Base-by-base conservation (phyloP, 2,888 invertebrate species). In the Mantis religiosa region DNA sequence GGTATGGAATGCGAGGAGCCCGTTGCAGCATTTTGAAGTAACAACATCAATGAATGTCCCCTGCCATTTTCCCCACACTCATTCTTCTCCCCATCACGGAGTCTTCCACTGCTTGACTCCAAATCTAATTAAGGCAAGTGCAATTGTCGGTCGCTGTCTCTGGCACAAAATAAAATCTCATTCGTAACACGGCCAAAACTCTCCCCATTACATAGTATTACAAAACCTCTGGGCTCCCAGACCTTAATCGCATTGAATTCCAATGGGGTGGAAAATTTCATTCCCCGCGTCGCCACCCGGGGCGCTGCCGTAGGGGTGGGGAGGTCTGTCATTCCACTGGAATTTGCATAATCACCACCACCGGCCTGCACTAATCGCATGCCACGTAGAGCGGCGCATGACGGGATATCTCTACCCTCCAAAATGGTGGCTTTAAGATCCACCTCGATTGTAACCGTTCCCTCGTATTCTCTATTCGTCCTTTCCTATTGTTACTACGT, bases 231-330 rank as follows among this genome's bases (percentile, higher is more conserved):
- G 88, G 85, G 87, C 85, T 87, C 88, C 82, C 84, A 87, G 89
- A 90, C 90, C 88, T 90, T 93, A 93, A 93, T 94, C 93, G 93
- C 92, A 93, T 94, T 94, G 92, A 93, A 92, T 92, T 92, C 93
- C 94, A 94, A 94, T 94, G 94, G 93, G 93, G 93, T 92, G 93
- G 93, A 94, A 94, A 94, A 94, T 94, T 93, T 93, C 93, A 93
- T 93, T 93, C 91, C 91, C 90, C 90, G 90, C 91, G 90, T 90
- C 90, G 89, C 90, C 89, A 90, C 91, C 90, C 90, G 89, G 90
- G 87, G 89, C 82, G 87, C 54, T 84, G 20, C 54, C 54, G 54
- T 54, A 15, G 54, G 34, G 54, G 54, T 54, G 54, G 54, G 54
- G 54, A 54, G 54, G 54, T 88, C 87, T 89, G 90, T 90, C 89